Conservation (phyloP, 1,140 invertebrate genomes). For the Oryzaephilus surinamensis region DNA sequence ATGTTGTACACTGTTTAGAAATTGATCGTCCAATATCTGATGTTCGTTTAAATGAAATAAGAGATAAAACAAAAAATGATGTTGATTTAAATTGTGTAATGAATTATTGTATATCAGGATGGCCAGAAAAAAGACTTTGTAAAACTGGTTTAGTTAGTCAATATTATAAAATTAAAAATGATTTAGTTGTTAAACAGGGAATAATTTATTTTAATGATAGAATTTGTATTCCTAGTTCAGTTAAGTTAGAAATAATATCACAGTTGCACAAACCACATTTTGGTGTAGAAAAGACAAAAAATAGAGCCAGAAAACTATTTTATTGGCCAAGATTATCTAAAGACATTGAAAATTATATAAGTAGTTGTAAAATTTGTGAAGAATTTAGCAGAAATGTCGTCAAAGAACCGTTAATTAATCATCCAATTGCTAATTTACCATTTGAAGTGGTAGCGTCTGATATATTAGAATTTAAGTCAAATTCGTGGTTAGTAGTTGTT, state of each 20-base stretch:
- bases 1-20: too few relatives aligned
- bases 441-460: constrained; percentile 30
- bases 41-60: too few relatives aligned
- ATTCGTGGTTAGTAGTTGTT: constrained; percentile 7
- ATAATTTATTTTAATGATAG: constrained; percentile 9
- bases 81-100: too few relatives aligned
- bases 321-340: constrained; percentile 35
- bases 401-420: constrained; percentile 30
- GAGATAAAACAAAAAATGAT: too few relatives aligned
- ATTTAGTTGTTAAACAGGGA: too few relatives aligned
- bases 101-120: too few relatives aligned
- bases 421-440: constrained; percentile 25
- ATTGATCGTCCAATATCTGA: too few relatives aligned
- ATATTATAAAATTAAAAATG: too few relatives aligned
- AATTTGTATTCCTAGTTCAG: constrained; percentile 6
- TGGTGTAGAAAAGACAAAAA: constrained; percentile 15
- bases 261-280: constrained; percentile 14
- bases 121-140: too few relatives aligned
- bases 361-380: constrained; percentile 30
- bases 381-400: constrained; percentile 21
- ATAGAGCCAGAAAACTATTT: constrained; percentile 12
- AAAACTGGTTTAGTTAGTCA: too few relatives aligned
- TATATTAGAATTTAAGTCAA: constrained; percentile 20
- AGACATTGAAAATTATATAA: constrained; percentile 34
- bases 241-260: constrained; percentile 8